Evolutionary conservation across 2,113 vertebrate genomes (phyloP), one percentile per base, ranked within the genome.

Genomic region (Sapayoa aenigma): DNA sequence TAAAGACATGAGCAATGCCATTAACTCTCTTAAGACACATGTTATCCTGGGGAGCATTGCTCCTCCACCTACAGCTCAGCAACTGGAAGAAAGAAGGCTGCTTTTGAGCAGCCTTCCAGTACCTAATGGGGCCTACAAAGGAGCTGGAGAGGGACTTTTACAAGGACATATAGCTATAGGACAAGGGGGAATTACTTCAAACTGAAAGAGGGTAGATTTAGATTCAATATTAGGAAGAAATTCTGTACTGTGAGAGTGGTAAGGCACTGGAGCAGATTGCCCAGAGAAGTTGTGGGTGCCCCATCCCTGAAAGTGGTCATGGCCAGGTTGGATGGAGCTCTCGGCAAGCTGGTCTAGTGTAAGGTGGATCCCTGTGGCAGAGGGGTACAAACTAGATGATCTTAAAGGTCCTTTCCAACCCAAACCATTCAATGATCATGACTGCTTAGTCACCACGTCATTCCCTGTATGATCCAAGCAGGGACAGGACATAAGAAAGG

Each of bases 21-120:
- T 60, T 58, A 63, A 37, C 37, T 39, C 55, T 33, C 12, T 17
- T 41, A 28, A 63, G 35, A 30, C 2, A 1, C 0, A 0, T 37
- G 17, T 13, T 62, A 53, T 67, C 63, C n/a, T n/a, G 1, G 1
- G n/a, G 19, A 66, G 62, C 23, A 6, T 2, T 2, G 7, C 39
- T 90, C 39, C 33, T 73, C 42, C 1, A 9, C 56, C 42, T 13
- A 37, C 56, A 66, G 41, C 68, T 75, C 67, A 35, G 59, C 5
- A 1, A 15, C 25, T 25, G 33, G 31, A n/a, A 66, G 46, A 66
- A 22, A n/a, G 22, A 66, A 42, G 30, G 63, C 20, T 65, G 44
- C 9, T 15, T 46, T 12, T 24, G 31, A 31, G 42, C 63, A 67
- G 42, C 63, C 42, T 66, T 33, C 33, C 63, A 46, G 30, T 66